Evolutionary conservation across 2,797 vertebrate species (phyloP).

Genomic region (Chelon auratus): DNA sequence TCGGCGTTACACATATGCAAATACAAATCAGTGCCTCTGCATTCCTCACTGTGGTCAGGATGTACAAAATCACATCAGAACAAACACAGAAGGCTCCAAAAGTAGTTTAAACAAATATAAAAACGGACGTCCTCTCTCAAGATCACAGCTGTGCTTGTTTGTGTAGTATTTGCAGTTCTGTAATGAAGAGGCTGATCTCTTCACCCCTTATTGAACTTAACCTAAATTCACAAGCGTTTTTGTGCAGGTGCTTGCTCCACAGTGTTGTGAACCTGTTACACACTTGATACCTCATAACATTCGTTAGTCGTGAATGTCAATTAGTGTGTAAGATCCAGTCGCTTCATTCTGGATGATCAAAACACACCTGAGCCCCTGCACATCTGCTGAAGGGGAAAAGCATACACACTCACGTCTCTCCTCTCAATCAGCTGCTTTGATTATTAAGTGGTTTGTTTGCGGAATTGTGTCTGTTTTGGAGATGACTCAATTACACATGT

Average conservation of each 20-base stretch:
- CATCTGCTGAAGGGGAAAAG: neutral
- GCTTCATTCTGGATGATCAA: neutral
- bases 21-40: no score
- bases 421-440: neutral
- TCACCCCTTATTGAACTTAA: neutral
- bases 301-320: neutral
- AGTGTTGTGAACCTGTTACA: neutral
- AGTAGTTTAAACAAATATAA: no score
- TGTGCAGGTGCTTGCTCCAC: neutral
- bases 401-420: neutral
- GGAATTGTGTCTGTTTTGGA: neutral
- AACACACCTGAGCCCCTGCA: neutral
- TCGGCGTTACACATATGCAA: no score
- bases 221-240: constrained; percentile 6
- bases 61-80: no score
- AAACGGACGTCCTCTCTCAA: neutral
- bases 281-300: neutral
- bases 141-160: neutral
- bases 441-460: neutral
- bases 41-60: no score
- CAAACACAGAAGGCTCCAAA: no score
- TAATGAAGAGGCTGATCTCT: neutral
- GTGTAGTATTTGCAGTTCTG: neutral
- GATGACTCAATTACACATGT: neutral
- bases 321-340: neutral